Evolutionary conservation across 2,113 vertebrate genomes (phyloP).

Genomic region (Scophthalmus maximus): DNA sequence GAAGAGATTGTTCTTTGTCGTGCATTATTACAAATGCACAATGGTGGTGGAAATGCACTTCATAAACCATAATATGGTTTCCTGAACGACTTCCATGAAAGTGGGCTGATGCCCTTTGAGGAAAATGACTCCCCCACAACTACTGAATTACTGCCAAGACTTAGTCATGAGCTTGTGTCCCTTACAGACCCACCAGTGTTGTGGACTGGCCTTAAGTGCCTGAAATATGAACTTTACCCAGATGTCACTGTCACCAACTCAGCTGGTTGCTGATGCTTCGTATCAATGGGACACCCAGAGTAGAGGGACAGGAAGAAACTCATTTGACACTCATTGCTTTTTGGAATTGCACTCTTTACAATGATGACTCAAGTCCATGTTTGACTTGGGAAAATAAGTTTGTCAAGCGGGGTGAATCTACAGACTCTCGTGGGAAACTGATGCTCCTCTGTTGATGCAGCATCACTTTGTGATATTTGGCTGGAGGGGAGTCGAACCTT

Average conservation of each 20-base stretch:
- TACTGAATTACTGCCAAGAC: neutral
- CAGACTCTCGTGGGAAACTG: neutral
- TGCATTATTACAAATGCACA: neutral
- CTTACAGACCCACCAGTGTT: neutral
- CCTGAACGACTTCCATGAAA: constrained; percentile 19
- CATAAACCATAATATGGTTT: constrained; percentile 14
- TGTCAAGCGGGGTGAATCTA: neutral
- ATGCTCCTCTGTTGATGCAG: neutral
- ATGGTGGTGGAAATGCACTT: constrained; percentile 6
- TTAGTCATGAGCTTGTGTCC: neutral
- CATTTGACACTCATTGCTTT: neutral
- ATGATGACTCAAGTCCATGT: neutral
- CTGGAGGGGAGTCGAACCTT: too few species aligned
- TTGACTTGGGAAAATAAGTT: neutral
- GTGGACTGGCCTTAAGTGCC: too few species aligned
- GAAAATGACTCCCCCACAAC: neutral
- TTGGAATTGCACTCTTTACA: neutral
- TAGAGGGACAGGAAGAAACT: neutral
- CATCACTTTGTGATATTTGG: neutral
- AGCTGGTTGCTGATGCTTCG: neutral
- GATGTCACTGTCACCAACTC: neutral
- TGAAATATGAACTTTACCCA: too few species aligned
- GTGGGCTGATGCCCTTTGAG: neutral
- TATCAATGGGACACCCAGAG: neutral
- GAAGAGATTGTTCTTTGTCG: neutral